Evolutionary conservation across 2,888 invertebrate species (phyloP).

Genomic region (Amphipoea lucens): DNA sequence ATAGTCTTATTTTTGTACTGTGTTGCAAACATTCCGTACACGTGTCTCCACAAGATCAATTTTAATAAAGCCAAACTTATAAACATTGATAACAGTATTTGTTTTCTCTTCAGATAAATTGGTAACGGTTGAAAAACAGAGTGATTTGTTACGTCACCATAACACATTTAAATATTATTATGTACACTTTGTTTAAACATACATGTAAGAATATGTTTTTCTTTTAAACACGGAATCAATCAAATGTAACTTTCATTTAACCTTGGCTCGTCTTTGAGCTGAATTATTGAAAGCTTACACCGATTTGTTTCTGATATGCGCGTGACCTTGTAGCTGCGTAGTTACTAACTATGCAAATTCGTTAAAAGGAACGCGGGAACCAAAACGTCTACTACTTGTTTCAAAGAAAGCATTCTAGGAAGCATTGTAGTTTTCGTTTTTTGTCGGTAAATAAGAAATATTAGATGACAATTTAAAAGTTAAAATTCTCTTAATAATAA

Average conservation of each 20-base stretch:
- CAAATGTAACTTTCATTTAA: constrained; percentile 62
- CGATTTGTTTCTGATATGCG: constrained; percentile 51
- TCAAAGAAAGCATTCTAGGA: neutral
- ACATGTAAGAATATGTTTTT: constrained; percentile 24
- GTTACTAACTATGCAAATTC: constrained; percentile 55
- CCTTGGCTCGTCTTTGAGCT: constrained; percentile 59
- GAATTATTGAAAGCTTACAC: constrained; percentile 58
- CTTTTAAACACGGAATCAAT: constrained; percentile 52
- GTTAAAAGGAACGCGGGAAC: constrained; percentile 25
- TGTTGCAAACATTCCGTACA: constrained; percentile 43
- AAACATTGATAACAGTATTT: constrained; percentile 76
- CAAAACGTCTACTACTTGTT: constrained; percentile 2
- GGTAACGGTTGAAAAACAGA: constrained; percentile 63
- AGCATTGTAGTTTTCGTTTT: neutral
- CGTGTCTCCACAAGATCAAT: constrained; percentile 62
- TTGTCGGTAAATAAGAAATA: neutral
- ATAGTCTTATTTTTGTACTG: constrained; percentile 30
- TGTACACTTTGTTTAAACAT: constrained; percentile 46
- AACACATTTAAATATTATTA: constrained; percentile 36
- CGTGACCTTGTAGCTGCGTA: constrained; percentile 61
- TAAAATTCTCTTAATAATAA: constrained; percentile 3
- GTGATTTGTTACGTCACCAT: constrained; percentile 67
- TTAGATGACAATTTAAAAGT: neutral
- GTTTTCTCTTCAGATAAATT: constrained; percentile 71
- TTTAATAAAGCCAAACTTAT: constrained; percentile 62